Conservation (phyloP, 2,113 vertebrate species). For the Myrmophylax atrothorax region DNA sequence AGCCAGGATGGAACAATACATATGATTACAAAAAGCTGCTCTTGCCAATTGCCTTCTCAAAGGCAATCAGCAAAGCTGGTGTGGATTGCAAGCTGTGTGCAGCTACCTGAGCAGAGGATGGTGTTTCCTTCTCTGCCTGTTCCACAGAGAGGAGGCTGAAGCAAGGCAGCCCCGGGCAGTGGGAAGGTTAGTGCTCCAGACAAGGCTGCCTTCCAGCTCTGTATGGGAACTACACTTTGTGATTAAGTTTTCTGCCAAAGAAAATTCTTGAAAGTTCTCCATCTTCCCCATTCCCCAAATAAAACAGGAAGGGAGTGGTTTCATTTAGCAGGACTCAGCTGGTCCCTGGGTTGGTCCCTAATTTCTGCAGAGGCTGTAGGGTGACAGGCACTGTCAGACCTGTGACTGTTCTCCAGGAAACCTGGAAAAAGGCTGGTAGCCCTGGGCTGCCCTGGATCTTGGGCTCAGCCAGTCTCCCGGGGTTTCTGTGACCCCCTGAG, state of each 20-base stretch:
- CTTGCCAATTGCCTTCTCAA: neutral
- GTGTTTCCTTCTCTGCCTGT: neutral
- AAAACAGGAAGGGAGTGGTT: neutral
- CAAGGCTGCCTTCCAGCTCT: neutral
- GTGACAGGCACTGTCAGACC: neutral
- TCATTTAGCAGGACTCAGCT: neutral
- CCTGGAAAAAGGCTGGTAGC: neutral
- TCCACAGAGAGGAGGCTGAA: neutral
- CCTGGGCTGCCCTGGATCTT: neutral
- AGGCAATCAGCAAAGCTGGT: neutral
- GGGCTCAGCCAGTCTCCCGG: neutral
- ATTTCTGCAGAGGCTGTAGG: neutral
- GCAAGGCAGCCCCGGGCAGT: rapidly evolving
- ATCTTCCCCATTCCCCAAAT: neutral
- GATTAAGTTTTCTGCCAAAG: neutral
- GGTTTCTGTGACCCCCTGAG: neutral
- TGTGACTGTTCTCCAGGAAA: neutral
- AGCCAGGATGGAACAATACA: neutral
- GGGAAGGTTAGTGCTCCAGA: neutral
- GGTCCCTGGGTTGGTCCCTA: neutral
- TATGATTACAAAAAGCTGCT: neutral
- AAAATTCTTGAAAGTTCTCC: neutral
- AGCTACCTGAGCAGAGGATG: neutral
- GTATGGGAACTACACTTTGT: neutral
- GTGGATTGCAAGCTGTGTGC: neutral